A percentile compares a stretch with the other conserved stretches of the same genome.
These are phyloP conservation scores for Macrobrachium rosenbergii DNA, from an alignment of 1,140 invertebrate species.

Conservation along the genomic window DNA sequence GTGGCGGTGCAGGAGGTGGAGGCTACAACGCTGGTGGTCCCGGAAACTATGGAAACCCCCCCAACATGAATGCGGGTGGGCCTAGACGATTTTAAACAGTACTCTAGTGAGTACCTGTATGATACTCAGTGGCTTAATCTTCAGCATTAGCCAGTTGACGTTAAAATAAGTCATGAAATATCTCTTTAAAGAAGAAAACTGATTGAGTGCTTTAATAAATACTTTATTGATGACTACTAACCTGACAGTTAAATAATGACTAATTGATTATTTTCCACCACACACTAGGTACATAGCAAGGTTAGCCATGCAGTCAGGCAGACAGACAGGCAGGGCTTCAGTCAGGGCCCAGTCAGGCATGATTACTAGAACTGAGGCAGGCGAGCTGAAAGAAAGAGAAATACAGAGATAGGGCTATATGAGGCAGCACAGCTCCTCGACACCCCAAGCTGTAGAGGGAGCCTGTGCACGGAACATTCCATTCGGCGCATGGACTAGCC, in stretches of 20 bases:
- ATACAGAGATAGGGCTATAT: slow-evolving; percentile 43
- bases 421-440: slow-evolving; percentile 49
- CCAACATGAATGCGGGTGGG: not conserved
- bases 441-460: slow-evolving; percentile 31
- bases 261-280: slow-evolving; percentile 62
- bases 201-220: slow-evolving; percentile 34
- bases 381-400: slow-evolving; percentile 29
- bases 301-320: slow-evolving; percentile 61
- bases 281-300: slow-evolving; percentile 62
- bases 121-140: not conserved
- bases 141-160: not conserved
- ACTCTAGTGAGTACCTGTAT: not conserved
- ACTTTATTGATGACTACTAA: slow-evolving; percentile 34
- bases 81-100: not conserved
- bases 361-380: slow-evolving; percentile 51
- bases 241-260: slow-evolving; percentile 43
- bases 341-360: slow-evolving; percentile 56
- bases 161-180: slow-evolving; percentile 40
- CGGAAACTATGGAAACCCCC: not conserved
- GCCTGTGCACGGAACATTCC: slow-evolving; percentile 57
- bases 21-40: slow-evolving; percentile 68
- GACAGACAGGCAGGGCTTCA: slow-evolving; percentile 59
- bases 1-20: slow-evolving; percentile 70
- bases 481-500: slow-evolving; percentile 47
- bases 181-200: slow-evolving; percentile 19